Percentiles rank a stretch among this genome's conserved stretches.
These are phyloP conservation scores for Threskiornis aethiopicus DNA, from an alignment of 2,797 vertebrate species.

Conservation along the genomic window DNA sequence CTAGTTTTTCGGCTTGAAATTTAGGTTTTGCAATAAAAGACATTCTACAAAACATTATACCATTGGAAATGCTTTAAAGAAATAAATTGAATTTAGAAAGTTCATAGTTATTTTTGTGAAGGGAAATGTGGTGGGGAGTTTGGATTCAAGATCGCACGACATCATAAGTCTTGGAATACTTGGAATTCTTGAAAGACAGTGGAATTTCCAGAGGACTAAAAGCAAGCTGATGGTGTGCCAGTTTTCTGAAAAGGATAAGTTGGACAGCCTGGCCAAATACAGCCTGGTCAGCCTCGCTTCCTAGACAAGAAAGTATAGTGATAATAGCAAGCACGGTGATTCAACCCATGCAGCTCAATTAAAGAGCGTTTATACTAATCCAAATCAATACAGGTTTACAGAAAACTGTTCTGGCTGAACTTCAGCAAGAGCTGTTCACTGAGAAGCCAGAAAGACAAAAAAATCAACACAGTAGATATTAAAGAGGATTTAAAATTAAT, in stretches of 20 bases:
- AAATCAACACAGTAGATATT: not conserved
- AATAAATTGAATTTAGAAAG: conserved; percentile 69
- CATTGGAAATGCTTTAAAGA: conserved; percentile 65
- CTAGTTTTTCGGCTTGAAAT: conserved; percentile 8
- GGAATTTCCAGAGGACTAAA: conserved; percentile 62
- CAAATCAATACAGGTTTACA: not conserved
- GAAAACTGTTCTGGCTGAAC: not conserved
- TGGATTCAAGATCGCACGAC: conserved; percentile 56
- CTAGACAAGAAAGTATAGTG: not conserved
- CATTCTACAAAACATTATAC: conserved; percentile 56
- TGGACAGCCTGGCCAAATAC: not conserved
- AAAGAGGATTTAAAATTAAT: not conserved
- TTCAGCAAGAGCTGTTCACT: not conserved
- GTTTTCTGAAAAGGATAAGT: conserved; percentile 18
- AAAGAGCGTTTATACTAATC: not conserved
- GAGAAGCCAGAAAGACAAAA: not conserved
- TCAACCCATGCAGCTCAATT: not conserved
- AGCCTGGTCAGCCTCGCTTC: not conserved
- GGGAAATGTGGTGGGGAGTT: conserved; percentile 64
- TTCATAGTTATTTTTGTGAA: conserved; percentile 66
- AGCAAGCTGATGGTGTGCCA: conserved; percentile 40
- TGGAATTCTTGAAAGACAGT: conserved; percentile 58
- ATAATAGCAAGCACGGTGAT: not conserved
- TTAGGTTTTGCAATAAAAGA: conserved; percentile 66
- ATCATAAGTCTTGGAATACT: conserved; percentile 58